Base-by-base conservation (phyloP, 2,797 vertebrate species). In the Helostoma temminkii region DNA sequence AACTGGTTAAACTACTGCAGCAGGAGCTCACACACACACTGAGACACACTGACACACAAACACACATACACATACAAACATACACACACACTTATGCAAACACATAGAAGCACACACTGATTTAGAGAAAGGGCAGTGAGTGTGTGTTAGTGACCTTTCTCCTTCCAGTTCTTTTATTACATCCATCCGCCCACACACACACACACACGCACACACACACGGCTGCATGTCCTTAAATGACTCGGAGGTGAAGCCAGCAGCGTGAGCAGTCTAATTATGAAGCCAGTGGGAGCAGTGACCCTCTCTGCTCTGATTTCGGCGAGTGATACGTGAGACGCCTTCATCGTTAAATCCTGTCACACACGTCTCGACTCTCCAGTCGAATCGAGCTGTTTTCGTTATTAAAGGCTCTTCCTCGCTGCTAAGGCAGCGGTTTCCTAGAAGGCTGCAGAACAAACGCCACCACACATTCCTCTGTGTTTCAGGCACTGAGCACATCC, bases 191-290 rank as follows among this genome's bases (percentile, higher is more conserved):
- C 25, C 49, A 45, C 37, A 41, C 49, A 61, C 18, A 36, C 57
- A 45, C 47, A 18, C 70, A 54, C 54, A 53, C 57, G 47, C 55
- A 63, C 21, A 46, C 49, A 48, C 41, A 43, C 59, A 49, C 34
- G 28, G 5, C 18, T 8, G 15, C 12, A 25, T 82, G 58, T 71
- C 83, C 85, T 88, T 59, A 80, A 48, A 74, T 77, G 80, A 86
- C 76, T 72, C 60, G 0, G 36, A 65, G 36, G 21, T 65, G 34
- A 30, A 45, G 61, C 61, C 66, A 53, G 37, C 15, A 15, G 52
- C 39, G 55, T 65, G 56, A 50, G 28, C 39, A 39, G 37, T 37
- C 56, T 67, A 57, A 67, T 76, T 67, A 79, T 60, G 43, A 60
- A 70, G 53, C 54, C 54, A 11, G 58, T 55, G 61, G 74, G 52